Evolutionary conservation across 1,140 invertebrate species (phyloP), one percentile per base, ranked within the genome.

Genomic region (Wasmannia auropunctata): DNA sequence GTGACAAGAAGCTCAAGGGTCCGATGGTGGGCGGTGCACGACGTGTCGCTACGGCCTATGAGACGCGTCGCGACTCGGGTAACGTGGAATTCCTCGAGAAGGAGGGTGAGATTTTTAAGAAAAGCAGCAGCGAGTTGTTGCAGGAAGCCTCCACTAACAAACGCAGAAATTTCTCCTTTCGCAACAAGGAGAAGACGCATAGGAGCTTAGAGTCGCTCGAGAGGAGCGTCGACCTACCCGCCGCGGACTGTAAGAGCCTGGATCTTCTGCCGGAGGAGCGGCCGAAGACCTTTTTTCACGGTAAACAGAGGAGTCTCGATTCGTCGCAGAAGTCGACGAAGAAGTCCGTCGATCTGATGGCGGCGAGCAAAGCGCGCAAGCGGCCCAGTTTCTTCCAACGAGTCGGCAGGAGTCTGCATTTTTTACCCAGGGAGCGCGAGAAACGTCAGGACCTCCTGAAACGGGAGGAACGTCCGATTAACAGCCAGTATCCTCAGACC

Each of bases 31-130:
- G 19, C 1, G 85, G 37, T 2, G 19, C 65, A n/a, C 74, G 75
- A 34, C 86, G 54, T 25, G 60, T 85, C 3, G 49, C 34, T 5
- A 43, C 60, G 16, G 34, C 37, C 1, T 74, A 88, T 31, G 87
- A 89, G 7, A 80, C 19, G 10, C 87, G 85, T 34, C 87, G 81
- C 16, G 85, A 90, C 4, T 92, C 91, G 11, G 88, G 86, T 1
- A 93, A 90, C 49, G 87, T 92, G 0, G 92, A 93, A 34, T 93
- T 91, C 31, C 86, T 90, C 6, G 92, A 93, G 54, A 87, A 90
- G 8, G 93, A 92, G n/a, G 91, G 90, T 19, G 93, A 93, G 54
- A 91, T 93, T 8, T 93, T 92, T 69, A 91, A 91, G 19, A 93
- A 92, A 51, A 92, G 87, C 46, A 93, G 89, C 34, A 91, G 34